Conservation (phyloP, 2,113 vertebrate species). For the Malurus alboscapulatus region DNA sequence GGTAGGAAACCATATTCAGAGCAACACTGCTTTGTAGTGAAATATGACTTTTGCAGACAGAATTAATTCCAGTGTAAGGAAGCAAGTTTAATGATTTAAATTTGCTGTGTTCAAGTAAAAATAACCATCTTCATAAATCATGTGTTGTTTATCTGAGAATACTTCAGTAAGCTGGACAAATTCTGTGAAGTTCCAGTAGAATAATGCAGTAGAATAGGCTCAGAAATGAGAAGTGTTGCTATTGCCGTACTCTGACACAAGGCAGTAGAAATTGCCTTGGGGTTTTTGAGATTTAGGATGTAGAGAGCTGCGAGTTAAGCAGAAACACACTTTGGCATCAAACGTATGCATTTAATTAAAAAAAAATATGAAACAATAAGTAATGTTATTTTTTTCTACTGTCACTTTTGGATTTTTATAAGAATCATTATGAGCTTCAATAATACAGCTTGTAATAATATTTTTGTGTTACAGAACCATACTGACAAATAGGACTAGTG, state of each 20-base stretch:
- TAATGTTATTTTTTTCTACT: conserved; percentile 23
- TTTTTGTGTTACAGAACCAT: neutral
- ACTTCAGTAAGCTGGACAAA: neutral
- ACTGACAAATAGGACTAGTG: neutral
- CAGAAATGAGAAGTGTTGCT: neutral
- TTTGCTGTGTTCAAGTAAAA: neutral
- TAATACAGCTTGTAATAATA: neutral
- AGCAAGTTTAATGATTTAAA: neutral
- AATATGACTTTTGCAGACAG: neutral
- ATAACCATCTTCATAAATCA: neutral
- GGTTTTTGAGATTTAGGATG: neutral
- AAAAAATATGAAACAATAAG: conserved; percentile 1
- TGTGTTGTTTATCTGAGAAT: neutral
- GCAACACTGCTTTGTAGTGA: neutral
- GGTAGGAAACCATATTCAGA: neutral
- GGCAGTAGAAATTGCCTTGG: neutral
- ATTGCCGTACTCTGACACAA: neutral
- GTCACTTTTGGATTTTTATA: neutral
- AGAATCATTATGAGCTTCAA: neutral
- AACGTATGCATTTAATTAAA: neutral
- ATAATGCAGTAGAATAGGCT: neutral
- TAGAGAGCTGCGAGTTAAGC: neutral
- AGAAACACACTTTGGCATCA: neutral
- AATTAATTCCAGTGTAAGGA: neutral
- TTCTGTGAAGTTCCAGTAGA: neutral